Base-by-base conservation (phyloP, 1,140 invertebrate species). In the Bombus superbus region DNA sequence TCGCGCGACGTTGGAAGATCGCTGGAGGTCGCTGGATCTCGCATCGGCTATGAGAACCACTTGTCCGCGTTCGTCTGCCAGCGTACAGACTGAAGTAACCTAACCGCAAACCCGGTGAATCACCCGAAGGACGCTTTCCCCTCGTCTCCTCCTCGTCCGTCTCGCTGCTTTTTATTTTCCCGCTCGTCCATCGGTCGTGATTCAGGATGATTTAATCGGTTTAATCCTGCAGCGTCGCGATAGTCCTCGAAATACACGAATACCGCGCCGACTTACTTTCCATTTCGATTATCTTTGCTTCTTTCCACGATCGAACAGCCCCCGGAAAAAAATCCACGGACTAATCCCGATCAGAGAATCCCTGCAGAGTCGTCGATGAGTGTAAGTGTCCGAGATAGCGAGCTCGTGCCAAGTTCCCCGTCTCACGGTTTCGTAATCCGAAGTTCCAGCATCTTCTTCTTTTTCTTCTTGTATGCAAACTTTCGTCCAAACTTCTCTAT, bases 91-190 rank as follows among this genome's bases (percentile, higher is more conserved):
- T 81, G 85, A 71, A 74, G 89, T 83, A 75, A 82, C 77, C 72
- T 85, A 86, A 90, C 88, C 88, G 90, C 91, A 91, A 91, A 90
- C 86, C 71, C 86, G 91, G 90, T 94, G 93, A 94, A 92, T 94
- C 93, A 94, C 87, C 90, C 89, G 81, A 77, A 89, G 88, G 90
- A 92, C 74, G 83, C 71, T 73, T 8, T 76, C 22, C 71, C 42
- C 79, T 73, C 76, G 64, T 53, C 74, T 53, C 85, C 86, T 59
- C 62, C 78, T 75, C 75, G 47, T 38, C 73, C 78, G 57, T 59
- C 62, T 81, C 80, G 71, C n/a, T 32, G 25, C 68, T 68, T 77
- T 86, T 64, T 73, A 86, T 73, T 81, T 53, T 38, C 44, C 57
- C 38, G 22, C 4, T 82, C 79, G 44, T 75, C 85, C 84, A 59